Conservation (phyloP, 2,797 vertebrate genomes). For the Chiloscyllium punctatum region DNA sequence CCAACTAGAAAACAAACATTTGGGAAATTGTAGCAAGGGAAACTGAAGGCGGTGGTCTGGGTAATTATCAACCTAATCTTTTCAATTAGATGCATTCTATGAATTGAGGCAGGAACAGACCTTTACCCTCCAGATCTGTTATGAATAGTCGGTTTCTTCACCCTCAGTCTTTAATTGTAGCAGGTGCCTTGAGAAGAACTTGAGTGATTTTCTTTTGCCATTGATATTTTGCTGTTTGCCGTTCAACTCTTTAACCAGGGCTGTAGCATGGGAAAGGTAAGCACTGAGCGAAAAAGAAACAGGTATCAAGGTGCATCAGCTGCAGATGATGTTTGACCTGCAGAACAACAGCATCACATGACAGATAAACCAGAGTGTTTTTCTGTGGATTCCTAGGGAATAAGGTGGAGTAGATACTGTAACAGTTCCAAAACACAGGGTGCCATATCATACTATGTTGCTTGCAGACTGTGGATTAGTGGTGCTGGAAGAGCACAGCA, state of each 20-base stretch:
- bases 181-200: not conserved
- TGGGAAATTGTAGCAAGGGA: not conserved
- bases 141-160: not conserved
- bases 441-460: not conserved
- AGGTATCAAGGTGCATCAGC: not conserved
- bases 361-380: not conserved
- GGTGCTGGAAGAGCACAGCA: too few species aligned
- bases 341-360: constrained; percentile 2
- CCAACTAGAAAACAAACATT: not conserved
- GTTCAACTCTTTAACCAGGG: not conserved
- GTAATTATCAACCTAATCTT: not conserved
- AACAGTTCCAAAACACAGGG: not conserved
- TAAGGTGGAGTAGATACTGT: not conserved
- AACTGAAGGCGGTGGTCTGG: not conserved
- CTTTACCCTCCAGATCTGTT: not conserved
- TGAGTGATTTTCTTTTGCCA: not conserved
- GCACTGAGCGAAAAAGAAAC: not conserved
- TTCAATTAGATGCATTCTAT: not conserved
- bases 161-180: not conserved
- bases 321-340: constrained; percentile 2
- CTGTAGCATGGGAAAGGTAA: not conserved
- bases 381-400: constrained; percentile 3
- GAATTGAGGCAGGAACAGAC: not conserved
- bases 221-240: not conserved
- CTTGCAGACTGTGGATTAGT: not conserved